Percentiles rank a stretch among this genome's conserved stretches.
These are phyloP conservation scores for Tympanoctomys barrerae DNA, from an alignment of 2,797 vertebrate species.

Conservation along the genomic window DNA sequence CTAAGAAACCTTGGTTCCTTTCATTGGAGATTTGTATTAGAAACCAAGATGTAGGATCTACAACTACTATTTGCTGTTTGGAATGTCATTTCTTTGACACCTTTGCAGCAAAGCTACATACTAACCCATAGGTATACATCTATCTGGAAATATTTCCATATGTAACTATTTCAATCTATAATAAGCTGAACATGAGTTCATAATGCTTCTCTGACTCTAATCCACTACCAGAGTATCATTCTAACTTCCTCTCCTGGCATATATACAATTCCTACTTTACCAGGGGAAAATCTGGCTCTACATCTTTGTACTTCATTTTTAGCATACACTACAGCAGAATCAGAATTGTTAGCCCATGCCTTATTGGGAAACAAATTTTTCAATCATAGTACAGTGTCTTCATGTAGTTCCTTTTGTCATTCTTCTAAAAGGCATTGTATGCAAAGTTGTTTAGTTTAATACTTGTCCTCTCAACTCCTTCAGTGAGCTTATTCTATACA, in stretches of 20 bases:
- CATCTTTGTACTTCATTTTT: background rate
- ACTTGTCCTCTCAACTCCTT: background rate
- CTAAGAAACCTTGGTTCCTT: constrained; percentile 36
- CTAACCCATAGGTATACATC: background rate
- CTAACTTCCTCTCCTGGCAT: background rate
- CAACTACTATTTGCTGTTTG: background rate
- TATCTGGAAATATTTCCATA: constrained; percentile 1
- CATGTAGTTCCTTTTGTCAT: constrained; percentile 12
- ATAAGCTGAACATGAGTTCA: constrained; percentile 44
- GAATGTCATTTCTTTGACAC: background rate
- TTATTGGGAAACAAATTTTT: constrained; percentile 38
- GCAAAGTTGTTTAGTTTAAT: constrained; percentile 38
- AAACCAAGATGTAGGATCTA: constrained; percentile 43
- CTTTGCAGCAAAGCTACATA: background rate
- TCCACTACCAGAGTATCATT: constrained; percentile 23
- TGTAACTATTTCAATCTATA: background rate
- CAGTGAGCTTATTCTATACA: background rate
- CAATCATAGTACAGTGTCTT: background rate
- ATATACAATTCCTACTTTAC: background rate
- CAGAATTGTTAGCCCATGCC: constrained; percentile 31
- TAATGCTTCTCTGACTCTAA: constrained; percentile 28
- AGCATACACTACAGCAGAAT: background rate
- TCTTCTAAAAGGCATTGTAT: background rate
- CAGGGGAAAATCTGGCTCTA: background rate
- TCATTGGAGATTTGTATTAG: constrained; percentile 11